Percentiles rank a stretch among this genome's conserved stretches.
Evolutionary conservation across 2,888 invertebrate species (phyloP).

Genomic region (Nemurella pictetii): DNA sequence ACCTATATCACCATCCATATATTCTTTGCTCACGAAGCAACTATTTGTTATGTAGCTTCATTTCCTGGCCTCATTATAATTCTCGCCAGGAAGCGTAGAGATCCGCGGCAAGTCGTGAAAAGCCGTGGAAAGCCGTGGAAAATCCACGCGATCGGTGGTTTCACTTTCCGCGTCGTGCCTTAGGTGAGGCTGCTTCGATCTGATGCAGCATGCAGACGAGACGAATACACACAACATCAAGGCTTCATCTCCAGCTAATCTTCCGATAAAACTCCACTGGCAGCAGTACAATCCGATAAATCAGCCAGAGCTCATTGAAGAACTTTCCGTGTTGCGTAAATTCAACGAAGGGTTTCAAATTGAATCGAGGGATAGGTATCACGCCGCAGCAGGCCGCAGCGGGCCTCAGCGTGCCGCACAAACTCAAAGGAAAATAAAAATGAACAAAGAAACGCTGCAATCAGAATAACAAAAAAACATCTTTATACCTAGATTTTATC

Average conservation of each 20-base stretch:
- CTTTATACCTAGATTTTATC: constrained; percentile 24
- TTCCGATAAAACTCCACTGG: too few relatives aligned
- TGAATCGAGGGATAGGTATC: too few relatives aligned
- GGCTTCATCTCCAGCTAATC: too few relatives aligned
- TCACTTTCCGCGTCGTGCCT: background rate
- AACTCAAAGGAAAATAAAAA: background rate
- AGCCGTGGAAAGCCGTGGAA: background rate
- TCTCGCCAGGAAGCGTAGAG: background rate
- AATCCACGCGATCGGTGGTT: background rate
- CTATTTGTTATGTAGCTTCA: background rate
- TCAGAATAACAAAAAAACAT: constrained; percentile 9
- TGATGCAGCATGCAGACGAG: too few relatives aligned
- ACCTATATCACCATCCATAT: background rate
- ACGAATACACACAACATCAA: too few relatives aligned
- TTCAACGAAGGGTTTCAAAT: too few relatives aligned
- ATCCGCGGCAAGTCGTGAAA: background rate
- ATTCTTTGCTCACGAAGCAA: too few relatives aligned
- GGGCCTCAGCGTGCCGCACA: background rate
- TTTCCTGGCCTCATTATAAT: background rate
- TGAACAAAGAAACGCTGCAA: constrained; percentile 22
- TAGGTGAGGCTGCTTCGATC: background rate
- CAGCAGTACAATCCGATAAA: too few relatives aligned
- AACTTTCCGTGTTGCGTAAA: too few relatives aligned
- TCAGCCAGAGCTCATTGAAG: too few relatives aligned
- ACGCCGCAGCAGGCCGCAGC: too few relatives aligned